These are phyloP conservation scores for Ctenicera cuprea DNA, from an alignment of 2,888 invertebrate species.

Conservation along the genomic window DNA sequence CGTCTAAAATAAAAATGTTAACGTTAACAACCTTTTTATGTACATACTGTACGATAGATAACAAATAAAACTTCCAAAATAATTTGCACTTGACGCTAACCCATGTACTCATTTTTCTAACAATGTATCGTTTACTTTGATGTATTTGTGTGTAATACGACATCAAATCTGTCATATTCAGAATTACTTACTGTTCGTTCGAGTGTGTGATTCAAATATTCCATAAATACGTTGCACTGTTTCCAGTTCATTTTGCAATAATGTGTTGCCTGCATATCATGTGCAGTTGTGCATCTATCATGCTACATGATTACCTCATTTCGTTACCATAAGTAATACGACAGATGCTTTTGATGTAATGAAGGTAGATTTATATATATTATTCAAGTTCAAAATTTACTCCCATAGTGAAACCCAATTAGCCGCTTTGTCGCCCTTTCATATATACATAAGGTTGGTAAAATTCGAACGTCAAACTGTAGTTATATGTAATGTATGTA, in stretches of 20 bases:
- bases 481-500: too few species aligned
- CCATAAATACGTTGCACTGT: constrained; percentile 60
- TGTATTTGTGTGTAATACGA: constrained; percentile 40
- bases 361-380: not conserved
- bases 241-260: constrained; percentile 62
- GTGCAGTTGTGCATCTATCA: constrained; percentile 60
- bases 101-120: constrained; percentile 20
- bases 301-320: constrained; percentile 51
- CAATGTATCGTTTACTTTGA: constrained; percentile 19
- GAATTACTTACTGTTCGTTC: constrained; percentile 56
- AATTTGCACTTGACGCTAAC: too few species aligned
- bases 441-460: too few species aligned
- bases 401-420: too few species aligned
- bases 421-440: too few species aligned
- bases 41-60: too few species aligned
- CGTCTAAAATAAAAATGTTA: too few species aligned
- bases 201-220: constrained; percentile 61
- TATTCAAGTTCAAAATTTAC: not conserved
- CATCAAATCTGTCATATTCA: constrained; percentile 52
- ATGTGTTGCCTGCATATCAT: constrained; percentile 56
- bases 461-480: too few species aligned
- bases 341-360: constrained; percentile 43
- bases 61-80: too few species aligned
- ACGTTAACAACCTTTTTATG: too few species aligned
- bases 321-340: constrained; percentile 44